Percentiles rank a stretch among this genome's conserved stretches.
Conservation (phyloP, 2,888 invertebrate genomes). For the Acleris laterana region DNA sequence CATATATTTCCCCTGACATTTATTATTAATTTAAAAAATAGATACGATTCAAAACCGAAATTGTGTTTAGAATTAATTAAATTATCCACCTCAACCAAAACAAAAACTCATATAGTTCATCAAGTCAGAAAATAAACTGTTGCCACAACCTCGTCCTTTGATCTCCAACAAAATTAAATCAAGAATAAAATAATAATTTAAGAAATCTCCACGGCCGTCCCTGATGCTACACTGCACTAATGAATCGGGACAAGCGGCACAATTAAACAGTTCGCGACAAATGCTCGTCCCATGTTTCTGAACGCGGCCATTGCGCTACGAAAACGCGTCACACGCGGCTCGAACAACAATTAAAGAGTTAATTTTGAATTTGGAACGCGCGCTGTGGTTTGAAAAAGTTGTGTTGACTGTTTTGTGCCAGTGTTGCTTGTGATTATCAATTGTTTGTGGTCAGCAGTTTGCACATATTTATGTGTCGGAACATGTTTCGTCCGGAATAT, state of each 20-base stretch:
- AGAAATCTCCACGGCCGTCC: constrained; percentile 53
- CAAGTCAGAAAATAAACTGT: no score
- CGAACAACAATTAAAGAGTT: constrained; percentile 23
- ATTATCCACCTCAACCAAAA: no score
- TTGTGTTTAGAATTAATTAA: no score
- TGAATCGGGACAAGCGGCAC: constrained; percentile 80
- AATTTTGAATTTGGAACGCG: constrained; percentile 21
- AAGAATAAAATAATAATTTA: not conserved
- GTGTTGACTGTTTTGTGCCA: constrained; percentile 1
- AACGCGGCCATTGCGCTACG: constrained; percentile 58
- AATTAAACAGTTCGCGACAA: constrained; percentile 81
- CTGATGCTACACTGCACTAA: constrained; percentile 74
- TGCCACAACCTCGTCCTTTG: no score
- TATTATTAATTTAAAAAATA: no score
- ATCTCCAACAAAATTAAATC: no score
- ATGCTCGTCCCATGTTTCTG: constrained; percentile 64
- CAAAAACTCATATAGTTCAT: no score
- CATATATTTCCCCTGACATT: no score
- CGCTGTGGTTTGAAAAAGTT: constrained; percentile 10
- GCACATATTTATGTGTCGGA: constrained; percentile 50
- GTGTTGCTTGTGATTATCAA: constrained; percentile 16
- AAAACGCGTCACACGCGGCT: constrained; percentile 39
- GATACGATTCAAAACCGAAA: no score
- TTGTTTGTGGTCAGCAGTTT: constrained; percentile 8
- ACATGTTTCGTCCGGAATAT: constrained; percentile 72